phyloP scores from a whole-genome alignment of 2,797 vertebrate species.

The Ambastaia sidthimunki region DNA sequence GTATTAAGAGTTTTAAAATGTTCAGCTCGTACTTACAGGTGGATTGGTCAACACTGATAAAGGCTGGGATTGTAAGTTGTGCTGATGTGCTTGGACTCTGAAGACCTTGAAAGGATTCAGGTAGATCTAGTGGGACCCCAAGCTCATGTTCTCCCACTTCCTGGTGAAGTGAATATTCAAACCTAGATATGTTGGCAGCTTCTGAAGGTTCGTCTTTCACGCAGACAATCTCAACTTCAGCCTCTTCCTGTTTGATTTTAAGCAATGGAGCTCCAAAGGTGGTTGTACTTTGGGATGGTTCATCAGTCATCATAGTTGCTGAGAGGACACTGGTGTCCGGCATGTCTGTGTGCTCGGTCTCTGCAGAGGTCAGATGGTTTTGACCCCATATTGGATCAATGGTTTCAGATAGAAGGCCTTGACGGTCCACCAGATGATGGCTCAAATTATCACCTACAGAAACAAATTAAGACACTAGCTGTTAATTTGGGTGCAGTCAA shows the following conservation, averaged over 20 bases:
- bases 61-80: conserved; percentile 36
- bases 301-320: conserved; percentile 59
- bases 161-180: conserved; percentile 65
- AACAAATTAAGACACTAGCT: background rate
- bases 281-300: conserved; percentile 26
- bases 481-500: too few relatives aligned
- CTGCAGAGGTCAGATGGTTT: conserved; percentile 28
- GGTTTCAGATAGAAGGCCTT: conserved; percentile 44
- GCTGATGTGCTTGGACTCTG: conserved; percentile 44
- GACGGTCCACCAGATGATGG: conserved; percentile 28
- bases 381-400: conserved; percentile 51
- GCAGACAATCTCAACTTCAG: conserved; percentile 72
- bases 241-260: conserved; percentile 62
- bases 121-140: conserved; percentile 47
- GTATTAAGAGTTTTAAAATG: background rate
- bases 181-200: conserved; percentile 50
- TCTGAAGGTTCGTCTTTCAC: conserved; percentile 77
- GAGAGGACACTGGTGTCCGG: conserved; percentile 30
- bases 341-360: conserved; percentile 46
- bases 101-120: conserved; percentile 39
- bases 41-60: conserved; percentile 44
- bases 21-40: conserved; percentile 49
- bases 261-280: conserved; percentile 12
- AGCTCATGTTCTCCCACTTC: conserved; percentile 50
- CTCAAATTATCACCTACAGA: conserved; percentile 35